These are phyloP conservation scores for Drosophila kohkoa DNA, from an alignment of 1,140 invertebrate genomes.

Conservation along the genomic window DNA sequence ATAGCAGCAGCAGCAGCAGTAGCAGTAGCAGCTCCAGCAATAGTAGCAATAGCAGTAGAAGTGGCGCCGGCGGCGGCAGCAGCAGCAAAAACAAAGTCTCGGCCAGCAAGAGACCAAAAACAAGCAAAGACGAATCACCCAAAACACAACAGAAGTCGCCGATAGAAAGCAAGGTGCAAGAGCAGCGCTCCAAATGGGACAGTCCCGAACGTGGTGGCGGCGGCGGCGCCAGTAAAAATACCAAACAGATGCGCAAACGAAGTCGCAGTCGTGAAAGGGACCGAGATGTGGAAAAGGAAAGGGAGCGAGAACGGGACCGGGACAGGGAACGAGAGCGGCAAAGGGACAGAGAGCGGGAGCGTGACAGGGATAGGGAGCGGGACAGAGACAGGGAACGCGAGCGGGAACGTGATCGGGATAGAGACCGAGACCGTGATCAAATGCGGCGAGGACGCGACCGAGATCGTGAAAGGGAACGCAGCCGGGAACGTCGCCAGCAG, in stretches of 20 bases:
- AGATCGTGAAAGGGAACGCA: conserved; percentile 21
- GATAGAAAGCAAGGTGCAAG: conserved; percentile 36
- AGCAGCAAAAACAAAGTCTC: conserved; percentile 12
- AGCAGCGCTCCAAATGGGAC: conserved; percentile 81
- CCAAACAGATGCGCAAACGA: conserved; percentile 34
- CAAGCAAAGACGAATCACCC: conserved; percentile 4
- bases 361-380: conserved; percentile 41
- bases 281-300: conserved; percentile 41
- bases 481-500: conserved; percentile 25
- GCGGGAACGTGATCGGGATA: conserved; percentile 31
- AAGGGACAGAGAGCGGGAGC: conserved; percentile 23
- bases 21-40: conserved; percentile 17
- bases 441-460: conserved; percentile 19
- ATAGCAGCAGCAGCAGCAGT: conserved; percentile 11
- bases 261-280: conserved; percentile 40
- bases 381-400: conserved; percentile 36
- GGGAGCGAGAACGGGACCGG: conserved; percentile 38
- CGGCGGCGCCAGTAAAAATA: conserved; percentile 25
- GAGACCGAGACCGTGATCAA: conserved; percentile 15
- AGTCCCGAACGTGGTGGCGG: conserved; percentile 52
- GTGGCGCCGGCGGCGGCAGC: conserved; percentile 7
- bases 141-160: neutral
- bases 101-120: conserved; percentile 30
- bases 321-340: conserved; percentile 28
- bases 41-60: conserved; percentile 17